These are phyloP conservation scores for Anolis sagrei DNA, from an alignment of 2,113 vertebrate species.

Conservation along the genomic window DNA sequence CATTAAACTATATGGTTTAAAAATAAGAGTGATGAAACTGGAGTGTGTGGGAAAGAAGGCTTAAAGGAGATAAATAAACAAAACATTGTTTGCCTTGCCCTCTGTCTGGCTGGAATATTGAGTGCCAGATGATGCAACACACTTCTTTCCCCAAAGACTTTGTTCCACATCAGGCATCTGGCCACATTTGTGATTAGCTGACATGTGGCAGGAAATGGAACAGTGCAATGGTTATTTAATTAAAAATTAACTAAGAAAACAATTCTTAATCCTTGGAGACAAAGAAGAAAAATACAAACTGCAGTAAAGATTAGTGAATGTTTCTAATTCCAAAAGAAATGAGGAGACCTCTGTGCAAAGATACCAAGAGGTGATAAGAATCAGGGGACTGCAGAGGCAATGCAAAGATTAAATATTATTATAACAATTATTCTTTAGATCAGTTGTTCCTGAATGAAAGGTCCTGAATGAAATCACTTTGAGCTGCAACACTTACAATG, in stretches of 20 bases:
- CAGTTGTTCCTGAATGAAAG: neutral
- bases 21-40: neutral
- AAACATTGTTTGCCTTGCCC: slow-evolving; percentile 4
- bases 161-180: neutral
- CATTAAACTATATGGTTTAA: too few relatives aligned
- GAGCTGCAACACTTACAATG: neutral
- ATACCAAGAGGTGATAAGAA: neutral
- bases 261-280: neutral
- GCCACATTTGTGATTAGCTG: slow-evolving; percentile 22
- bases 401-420: neutral
- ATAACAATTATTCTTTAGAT: neutral
- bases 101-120: slow-evolving; percentile 31
- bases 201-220: slow-evolving; percentile 14
- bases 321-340: neutral
- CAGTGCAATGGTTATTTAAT: neutral
- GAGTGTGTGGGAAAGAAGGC: neutral
- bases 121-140: slow-evolving; percentile 10
- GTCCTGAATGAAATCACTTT: neutral
- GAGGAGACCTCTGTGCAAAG: neutral
- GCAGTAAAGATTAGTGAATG: neutral
- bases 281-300: slow-evolving; percentile 1
- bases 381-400: neutral
- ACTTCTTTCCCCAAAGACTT: neutral
- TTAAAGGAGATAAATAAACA: neutral
- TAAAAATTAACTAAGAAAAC: slow-evolving; percentile 4